Base-by-base conservation (phyloP, 2,888 invertebrate species). In the Polydrusus tereticollis region DNA sequence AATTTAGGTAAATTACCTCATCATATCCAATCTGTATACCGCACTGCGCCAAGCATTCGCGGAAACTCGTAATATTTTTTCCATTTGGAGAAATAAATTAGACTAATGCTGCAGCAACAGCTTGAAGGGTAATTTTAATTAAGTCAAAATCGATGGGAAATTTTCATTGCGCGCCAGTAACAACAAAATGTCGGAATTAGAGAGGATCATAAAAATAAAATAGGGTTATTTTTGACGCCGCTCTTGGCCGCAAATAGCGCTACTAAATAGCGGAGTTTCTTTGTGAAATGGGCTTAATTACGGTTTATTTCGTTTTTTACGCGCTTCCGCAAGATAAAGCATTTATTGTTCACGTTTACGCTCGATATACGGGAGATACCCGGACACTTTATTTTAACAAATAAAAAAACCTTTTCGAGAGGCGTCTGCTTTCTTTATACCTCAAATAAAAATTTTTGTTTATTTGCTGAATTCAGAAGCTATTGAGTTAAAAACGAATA, bases 111-210 rank as follows among this genome's bases (percentile, higher is more conserved):
- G 23, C 38, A 62, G 72, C 63, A 63, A 72, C 67, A 72, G 72
- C 72, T 71, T 60, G 55, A 38, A 29, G 67, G 50, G 60, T 62
- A 60, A 72, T 67, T 72, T 66, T 67, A 72, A 72, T 72, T 72
- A 67, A 67, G 67, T 62, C 45, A 57, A 62, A 72, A 67, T 72
- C 72, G 67, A 72, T 72, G 58, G 60, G 16, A 36, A 45, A 50
- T 50, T 59, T 59, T 68, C 50, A 57, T 45, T 59, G 29, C 65
- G 20, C 14, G 33, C 43, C 14, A n/a, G 41, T 45, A 58, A 66
- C 65, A 68, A 50, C 66, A 58, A 58, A n/a, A 47, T 47, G 29
- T 57, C 67, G 59, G 45, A 57, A 66, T 66, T 26, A 45, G 47
- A 7, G 29, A 41, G 23, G 18, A 57, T 20, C 23, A 45, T 66